A percentile compares a stretch with the other conserved stretches of the same genome.
These are phyloP conservation scores for Leucozona laternaria DNA, from an alignment of 2,888 invertebrate genomes.

Conservation along the genomic window DNA sequence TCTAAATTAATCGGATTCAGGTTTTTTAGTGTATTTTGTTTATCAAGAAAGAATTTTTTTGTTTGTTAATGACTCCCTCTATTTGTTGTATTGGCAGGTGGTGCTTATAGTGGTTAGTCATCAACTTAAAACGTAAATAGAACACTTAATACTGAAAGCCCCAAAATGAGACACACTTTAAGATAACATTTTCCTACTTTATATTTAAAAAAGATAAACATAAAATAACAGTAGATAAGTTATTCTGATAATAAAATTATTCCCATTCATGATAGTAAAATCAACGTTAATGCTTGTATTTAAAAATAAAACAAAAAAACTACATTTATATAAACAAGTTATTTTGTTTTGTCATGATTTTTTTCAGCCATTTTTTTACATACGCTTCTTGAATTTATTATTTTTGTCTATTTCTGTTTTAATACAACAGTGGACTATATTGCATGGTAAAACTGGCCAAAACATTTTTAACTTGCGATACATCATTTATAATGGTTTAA, in stretches of 20 bases:
- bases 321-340: background rate
- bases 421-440: background rate
- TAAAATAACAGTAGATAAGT: too few relatives aligned
- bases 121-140: background rate
- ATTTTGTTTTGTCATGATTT: background rate
- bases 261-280: too few relatives aligned
- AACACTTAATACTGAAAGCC: background rate
- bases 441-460: background rate
- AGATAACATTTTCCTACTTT: background rate
- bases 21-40: background rate
- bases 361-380: background rate
- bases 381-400: slow-evolving; percentile 4
- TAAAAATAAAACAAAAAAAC: slow-evolving; percentile 3
- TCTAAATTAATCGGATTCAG: background rate
- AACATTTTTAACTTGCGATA: background rate
- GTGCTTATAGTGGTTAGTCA: background rate
- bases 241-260: background rate
- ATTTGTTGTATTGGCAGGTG: slow-evolving; percentile 3
- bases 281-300: background rate
- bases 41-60: background rate
- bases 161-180: background rate
- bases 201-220: background rate
- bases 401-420: background rate
- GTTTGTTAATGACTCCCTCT: background rate
- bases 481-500: too few relatives aligned